Percentiles rank a stretch among this genome's conserved stretches.
Evolutionary conservation across 2,888 invertebrate species (phyloP).

Genomic region (Griposia aprilina): DNA sequence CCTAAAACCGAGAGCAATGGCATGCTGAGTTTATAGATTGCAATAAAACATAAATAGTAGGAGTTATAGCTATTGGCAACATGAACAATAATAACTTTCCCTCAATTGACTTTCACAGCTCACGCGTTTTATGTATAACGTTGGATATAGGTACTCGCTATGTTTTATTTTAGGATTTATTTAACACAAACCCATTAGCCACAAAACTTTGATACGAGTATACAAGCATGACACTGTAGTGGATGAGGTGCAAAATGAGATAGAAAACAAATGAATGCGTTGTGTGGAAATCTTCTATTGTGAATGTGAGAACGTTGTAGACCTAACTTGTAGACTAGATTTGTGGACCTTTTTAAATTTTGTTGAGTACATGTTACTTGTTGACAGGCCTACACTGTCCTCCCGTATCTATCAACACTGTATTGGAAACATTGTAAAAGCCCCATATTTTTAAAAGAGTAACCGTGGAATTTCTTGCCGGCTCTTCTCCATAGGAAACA

Average conservation of each 20-base stretch:
- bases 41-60: constrained; percentile 58
- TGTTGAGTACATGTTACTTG: too few species aligned
- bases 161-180: constrained; percentile 29
- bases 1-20: constrained; percentile 33
- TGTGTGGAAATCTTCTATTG: not conserved
- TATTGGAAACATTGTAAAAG: too few species aligned
- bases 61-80: constrained; percentile 53
- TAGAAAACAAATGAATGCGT: not conserved
- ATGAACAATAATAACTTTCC: constrained; percentile 60
- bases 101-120: constrained; percentile 62
- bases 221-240: not conserved
- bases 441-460: too few species aligned
- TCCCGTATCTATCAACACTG: too few species aligned
- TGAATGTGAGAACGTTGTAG: too few species aligned
- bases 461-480: too few species aligned
- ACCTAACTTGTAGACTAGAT: too few species aligned
- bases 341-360: too few species aligned
- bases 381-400: too few species aligned
- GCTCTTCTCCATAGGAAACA: too few species aligned
- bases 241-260: not conserved
- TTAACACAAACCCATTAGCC: constrained; percentile 2
- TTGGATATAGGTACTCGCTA: constrained; percentile 14
- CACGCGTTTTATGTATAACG: constrained; percentile 43
- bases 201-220: not conserved
- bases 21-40: constrained; percentile 57